phyloP scores from a whole-genome alignment of 2,888 invertebrate genomes.

The Cataglyphis albicans region DNA sequence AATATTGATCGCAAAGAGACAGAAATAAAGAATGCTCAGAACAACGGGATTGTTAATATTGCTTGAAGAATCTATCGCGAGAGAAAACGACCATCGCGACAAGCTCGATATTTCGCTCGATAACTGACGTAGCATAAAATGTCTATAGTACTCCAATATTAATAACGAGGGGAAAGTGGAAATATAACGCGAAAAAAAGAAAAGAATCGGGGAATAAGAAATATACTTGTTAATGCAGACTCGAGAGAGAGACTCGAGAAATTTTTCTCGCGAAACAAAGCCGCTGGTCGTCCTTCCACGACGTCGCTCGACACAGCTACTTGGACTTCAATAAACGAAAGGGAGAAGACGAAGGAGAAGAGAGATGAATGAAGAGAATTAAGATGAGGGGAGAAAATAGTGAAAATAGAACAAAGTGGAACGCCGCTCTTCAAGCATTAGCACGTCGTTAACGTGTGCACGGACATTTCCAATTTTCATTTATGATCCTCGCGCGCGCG shows the following conservation, averaged over 20 bases:
- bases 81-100: neutral
- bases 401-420: conserved; percentile 25
- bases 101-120: conserved; percentile 20
- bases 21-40: neutral
- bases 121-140: neutral
- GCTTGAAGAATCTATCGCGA: conserved; percentile 11
- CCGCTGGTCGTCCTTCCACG: conserved; percentile 18
- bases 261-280: conserved; percentile 46
- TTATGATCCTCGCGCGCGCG: conserved; percentile 58
- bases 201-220: neutral
- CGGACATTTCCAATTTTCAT: conserved; percentile 69
- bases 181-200: neutral
- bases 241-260: conserved; percentile 25
- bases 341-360: conserved; percentile 2
- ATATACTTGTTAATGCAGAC: conserved; percentile 45
- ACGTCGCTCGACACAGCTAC: conserved; percentile 37
- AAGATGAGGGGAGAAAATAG: conserved; percentile 44
- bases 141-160: conserved; percentile 9
- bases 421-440: conserved; percentile 37
- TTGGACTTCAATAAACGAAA: conserved; percentile 57
- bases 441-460: conserved; percentile 57
- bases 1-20: conserved; percentile 12
- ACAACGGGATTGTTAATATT: conserved; percentile 16
- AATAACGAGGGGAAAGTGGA: neutral
- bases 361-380: conserved; percentile 58